Percentiles rank a stretch among this genome's conserved stretches.
Evolutionary conservation across 2,888 invertebrate genomes (phyloP).

Genomic region (Diadegma fenestrale): DNA sequence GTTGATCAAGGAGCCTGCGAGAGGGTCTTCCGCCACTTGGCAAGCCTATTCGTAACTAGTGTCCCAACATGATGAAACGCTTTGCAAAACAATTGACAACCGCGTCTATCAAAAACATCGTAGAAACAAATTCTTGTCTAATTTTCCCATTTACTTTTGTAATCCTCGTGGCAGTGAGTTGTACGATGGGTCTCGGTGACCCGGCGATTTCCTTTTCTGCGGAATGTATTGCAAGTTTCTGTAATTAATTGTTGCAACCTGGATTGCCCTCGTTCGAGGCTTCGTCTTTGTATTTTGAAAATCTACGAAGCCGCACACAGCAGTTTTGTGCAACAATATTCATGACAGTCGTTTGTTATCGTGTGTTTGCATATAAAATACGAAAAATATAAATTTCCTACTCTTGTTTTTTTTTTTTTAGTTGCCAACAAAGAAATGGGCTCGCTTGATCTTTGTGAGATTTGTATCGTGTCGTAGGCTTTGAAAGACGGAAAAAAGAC

Average conservation of each 20-base stretch:
- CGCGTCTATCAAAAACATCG: too few species aligned
- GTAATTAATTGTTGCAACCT: too few species aligned
- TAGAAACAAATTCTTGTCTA: too few species aligned
- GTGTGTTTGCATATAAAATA: too few species aligned
- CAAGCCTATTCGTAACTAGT: not conserved
- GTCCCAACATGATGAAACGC: constrained; percentile 26
- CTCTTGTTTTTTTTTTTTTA: not conserved
- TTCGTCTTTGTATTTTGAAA: too few species aligned
- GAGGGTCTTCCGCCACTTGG: constrained; percentile 36
- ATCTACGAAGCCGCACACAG: too few species aligned
- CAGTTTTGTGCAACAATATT: too few species aligned
- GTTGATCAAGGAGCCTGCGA: constrained; percentile 56
- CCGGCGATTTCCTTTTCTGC: not conserved
- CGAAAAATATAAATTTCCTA: too few species aligned
- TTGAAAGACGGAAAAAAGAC: constrained; percentile 3
- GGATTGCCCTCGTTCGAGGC: too few species aligned
- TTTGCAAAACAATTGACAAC: not conserved
- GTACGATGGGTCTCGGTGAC: not conserved
- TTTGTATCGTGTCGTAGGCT: not conserved
- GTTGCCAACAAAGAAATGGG: not conserved
- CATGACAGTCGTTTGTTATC: too few species aligned
- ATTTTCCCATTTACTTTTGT: not conserved
- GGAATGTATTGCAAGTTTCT: too few species aligned
- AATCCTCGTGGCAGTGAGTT: not conserved
- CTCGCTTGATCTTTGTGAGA: constrained; percentile 4